Base-by-base conservation (phyloP, 2,797 vertebrate genomes). In the Pelodytes ibericus region DNA sequence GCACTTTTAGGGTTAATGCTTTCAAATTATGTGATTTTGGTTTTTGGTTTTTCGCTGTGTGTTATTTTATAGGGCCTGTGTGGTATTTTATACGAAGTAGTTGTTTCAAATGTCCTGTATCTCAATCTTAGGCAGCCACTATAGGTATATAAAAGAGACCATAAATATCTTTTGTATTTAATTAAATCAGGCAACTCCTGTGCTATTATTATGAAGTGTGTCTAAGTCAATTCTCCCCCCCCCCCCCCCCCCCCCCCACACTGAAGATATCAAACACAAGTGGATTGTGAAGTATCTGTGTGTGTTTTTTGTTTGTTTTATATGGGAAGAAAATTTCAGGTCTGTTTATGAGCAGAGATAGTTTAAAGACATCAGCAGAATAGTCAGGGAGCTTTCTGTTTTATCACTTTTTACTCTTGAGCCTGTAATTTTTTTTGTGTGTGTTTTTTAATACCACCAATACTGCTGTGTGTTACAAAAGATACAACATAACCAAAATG, bases 151-250 rank as follows among this genome's bases (percentile, higher is more conserved):
- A 1, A 44, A 44, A 10, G 41, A 13, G 41, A 16, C 41, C 18
- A 44, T 44, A 71, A 31, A 76, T 65, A 83, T 81, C 81, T 79
- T 85, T 72, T 77, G 61, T 27, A 80, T 84, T 81, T 82, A 70
- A 72, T 66, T 69, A 24, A 63, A 79, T 20, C 36, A 5, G 29
- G 6, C 62, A 44, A 72, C 41, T 31, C 33, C 30, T 73, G 41
- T 56, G 66, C 41, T 62, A 33, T 82, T 84, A 82, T 81, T 71
- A 72, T 61, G 80, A 80, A 71, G 33, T 80, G 66, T 80, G 66
- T 44, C 68, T 81, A 76, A 65, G 80, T 81, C 82, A 36, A 81
- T 80, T 83, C 58, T 74, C 65, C 61, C 58, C 72, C 61, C 77
- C 80, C 41, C 13, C 18, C 80, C 41, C 13, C 18, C n/a, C n/a